Evolutionary conservation across 1,140 invertebrate species (phyloP).

Genomic region (Neodiprion lecontei): DNA sequence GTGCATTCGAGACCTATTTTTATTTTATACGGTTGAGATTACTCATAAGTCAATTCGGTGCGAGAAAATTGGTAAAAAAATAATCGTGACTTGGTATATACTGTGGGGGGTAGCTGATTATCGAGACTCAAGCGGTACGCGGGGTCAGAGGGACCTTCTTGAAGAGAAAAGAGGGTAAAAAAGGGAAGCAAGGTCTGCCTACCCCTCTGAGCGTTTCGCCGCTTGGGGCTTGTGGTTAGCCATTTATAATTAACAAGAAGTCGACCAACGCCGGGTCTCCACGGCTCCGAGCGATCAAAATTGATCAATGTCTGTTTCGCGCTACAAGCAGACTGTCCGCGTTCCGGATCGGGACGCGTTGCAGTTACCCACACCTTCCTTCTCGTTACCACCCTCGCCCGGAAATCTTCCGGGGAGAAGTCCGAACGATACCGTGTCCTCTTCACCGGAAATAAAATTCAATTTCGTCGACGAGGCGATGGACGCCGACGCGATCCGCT

Average conservation of each 20-base stretch:
- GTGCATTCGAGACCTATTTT: too few species aligned
- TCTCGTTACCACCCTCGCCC: slow-evolving; percentile 27
- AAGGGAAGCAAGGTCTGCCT: neutral
- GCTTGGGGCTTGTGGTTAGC: neutral
- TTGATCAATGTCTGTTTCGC: slow-evolving; percentile 37
- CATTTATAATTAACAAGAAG: slow-evolving; percentile 42
- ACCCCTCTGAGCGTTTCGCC: neutral
- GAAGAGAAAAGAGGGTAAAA: neutral
- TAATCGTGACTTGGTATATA: too few species aligned
- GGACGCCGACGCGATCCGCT: slow-evolving; percentile 34
- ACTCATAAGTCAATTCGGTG: too few species aligned
- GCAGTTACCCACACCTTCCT: slow-evolving; percentile 8
- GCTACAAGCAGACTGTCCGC: slow-evolving; percentile 29
- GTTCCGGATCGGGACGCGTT: slow-evolving; percentile 23
- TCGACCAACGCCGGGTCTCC: slow-evolving; percentile 28
- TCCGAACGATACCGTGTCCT: slow-evolving; percentile 23
- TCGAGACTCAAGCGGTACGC: too few species aligned
- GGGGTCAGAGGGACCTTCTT: too few species aligned
- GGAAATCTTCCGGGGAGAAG: slow-evolving; percentile 28
- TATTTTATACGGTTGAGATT: too few species aligned
- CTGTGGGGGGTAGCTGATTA: too few species aligned
- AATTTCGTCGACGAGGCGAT: slow-evolving; percentile 24
- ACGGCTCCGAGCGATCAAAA: slow-evolving; percentile 21
- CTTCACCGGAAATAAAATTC: slow-evolving; percentile 22
- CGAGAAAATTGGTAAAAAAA: too few species aligned